phyloP scores from a whole-genome alignment of 2,113 vertebrate species.

The Elephas maximus region DNA sequence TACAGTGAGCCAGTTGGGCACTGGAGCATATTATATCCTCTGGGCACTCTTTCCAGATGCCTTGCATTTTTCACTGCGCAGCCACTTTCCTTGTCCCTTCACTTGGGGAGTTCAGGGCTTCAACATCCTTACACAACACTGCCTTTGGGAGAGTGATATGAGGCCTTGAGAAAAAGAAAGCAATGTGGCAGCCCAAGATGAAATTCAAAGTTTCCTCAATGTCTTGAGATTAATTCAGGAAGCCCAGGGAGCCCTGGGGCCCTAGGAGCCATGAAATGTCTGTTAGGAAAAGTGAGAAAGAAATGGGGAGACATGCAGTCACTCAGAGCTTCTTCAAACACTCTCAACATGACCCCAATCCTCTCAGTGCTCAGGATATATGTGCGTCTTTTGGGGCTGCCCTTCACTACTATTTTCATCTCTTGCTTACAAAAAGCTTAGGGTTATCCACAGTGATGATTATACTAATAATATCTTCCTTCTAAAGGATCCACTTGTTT shows the following conservation, averaged over 20 bases:
- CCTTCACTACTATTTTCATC: background rate
- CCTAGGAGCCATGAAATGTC: background rate
- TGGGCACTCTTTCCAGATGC: conserved; percentile 75
- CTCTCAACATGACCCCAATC: background rate
- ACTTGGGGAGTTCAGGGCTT: background rate
- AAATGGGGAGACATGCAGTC: background rate
- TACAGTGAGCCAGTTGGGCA: conserved; percentile 77
- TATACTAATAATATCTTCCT: background rate
- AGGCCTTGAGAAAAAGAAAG: background rate
- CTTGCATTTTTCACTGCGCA: conserved; percentile 67
- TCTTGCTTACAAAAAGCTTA: background rate
- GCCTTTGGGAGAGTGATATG: background rate
- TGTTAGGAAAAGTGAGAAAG: background rate
- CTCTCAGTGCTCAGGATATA: background rate
- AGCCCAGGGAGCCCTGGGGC: background rate
- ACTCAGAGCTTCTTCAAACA: background rate
- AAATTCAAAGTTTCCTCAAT: background rate
- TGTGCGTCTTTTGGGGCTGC: background rate
- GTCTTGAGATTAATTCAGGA: background rate
- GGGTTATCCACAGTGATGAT: conserved; percentile 1
- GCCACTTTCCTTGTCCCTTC: conserved; percentile 26
- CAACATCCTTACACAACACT: background rate
- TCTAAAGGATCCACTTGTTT: background rate
- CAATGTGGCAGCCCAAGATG: background rate
- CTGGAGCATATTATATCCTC: conserved; percentile 54